Percentiles rank a stretch among this genome's conserved stretches.
Conservation (phyloP, 2,888 invertebrate species). For the Phengaris alcon region DNA sequence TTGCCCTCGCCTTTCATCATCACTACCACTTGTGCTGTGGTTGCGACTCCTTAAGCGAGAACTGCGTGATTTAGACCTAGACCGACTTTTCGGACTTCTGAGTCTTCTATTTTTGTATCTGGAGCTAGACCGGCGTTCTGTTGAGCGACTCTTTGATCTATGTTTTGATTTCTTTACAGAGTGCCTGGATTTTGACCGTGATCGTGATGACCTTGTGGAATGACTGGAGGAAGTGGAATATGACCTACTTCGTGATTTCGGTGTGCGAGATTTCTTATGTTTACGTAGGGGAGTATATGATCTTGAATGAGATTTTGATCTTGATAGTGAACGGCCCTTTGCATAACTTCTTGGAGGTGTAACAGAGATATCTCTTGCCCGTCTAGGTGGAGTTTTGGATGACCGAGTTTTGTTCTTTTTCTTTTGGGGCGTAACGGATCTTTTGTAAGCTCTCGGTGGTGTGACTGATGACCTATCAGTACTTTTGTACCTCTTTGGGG, state of each 20-base stretch:
- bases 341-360: constrained; percentile 70
- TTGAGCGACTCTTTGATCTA: constrained; percentile 44
- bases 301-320: constrained; percentile 55
- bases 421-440: constrained; percentile 50
- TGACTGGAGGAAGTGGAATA: constrained; percentile 20
- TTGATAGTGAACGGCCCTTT: constrained; percentile 52
- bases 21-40: constrained; percentile 54
- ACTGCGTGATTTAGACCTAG: constrained; percentile 53
- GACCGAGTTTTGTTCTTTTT: constrained; percentile 50
- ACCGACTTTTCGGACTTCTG: constrained; percentile 47
- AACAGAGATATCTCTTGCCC: constrained; percentile 56
- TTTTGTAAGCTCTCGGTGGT: constrained; percentile 52
- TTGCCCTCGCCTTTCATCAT: constrained; percentile 68
- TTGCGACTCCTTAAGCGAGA: constrained; percentile 51
- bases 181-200: constrained; percentile 50
- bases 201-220: constrained; percentile 31
- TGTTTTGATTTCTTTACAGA: constrained; percentile 51
- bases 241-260: constrained; percentile 40
- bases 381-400: constrained; percentile 49
- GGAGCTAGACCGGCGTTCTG: constrained; percentile 42
- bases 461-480: constrained; percentile 52
- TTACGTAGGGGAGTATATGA: constrained; percentile 49
- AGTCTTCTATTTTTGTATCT: constrained; percentile 45
- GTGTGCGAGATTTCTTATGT: constrained; percentile 44
- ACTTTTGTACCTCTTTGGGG: constrained; percentile 49